These are phyloP conservation scores for Tribolium madens DNA, from an alignment of 1,140 invertebrate genomes.

Conservation along the genomic window DNA sequence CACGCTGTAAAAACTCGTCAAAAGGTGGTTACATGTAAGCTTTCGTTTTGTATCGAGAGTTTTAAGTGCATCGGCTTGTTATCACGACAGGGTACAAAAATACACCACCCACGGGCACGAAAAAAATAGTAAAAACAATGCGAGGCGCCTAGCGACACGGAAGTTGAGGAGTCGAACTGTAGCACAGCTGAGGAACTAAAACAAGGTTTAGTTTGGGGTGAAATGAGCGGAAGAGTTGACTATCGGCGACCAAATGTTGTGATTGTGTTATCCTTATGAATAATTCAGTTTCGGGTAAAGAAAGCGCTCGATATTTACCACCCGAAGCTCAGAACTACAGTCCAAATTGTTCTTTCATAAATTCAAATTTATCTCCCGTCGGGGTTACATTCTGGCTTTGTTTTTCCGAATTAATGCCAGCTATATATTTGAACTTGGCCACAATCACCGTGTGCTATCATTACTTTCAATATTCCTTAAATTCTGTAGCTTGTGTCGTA, in stretches of 20 bases:
- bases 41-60: constrained; percentile 21
- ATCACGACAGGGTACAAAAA: constrained; percentile 34
- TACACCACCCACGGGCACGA: constrained; percentile 24
- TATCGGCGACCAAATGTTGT: constrained; percentile 3
- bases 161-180: constrained; percentile 27
- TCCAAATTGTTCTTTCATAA: constrained; percentile 33
- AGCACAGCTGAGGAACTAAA: constrained; percentile 36
- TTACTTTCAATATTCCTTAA: constrained; percentile 41
- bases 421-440: constrained; percentile 40
- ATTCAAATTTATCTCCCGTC: constrained; percentile 45
- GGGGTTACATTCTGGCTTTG: constrained; percentile 11
- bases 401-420: constrained; percentile 42
- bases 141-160: not conserved
- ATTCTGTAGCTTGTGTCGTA: constrained; percentile 29
- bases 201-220: not conserved
- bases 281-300: not conserved
- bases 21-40: constrained; percentile 2
- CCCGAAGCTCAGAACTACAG: constrained; percentile 35
- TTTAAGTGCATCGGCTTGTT: constrained; percentile 43
- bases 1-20: not conserved
- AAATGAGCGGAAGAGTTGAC: not conserved
- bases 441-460: constrained; percentile 21
- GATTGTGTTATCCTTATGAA: constrained; percentile 27
- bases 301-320: constrained; percentile 1
- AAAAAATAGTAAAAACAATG: not conserved